Evolutionary conservation across 2,888 invertebrate species (phyloP).

Genomic region (Caenorhabditis macrosperma): DNA sequence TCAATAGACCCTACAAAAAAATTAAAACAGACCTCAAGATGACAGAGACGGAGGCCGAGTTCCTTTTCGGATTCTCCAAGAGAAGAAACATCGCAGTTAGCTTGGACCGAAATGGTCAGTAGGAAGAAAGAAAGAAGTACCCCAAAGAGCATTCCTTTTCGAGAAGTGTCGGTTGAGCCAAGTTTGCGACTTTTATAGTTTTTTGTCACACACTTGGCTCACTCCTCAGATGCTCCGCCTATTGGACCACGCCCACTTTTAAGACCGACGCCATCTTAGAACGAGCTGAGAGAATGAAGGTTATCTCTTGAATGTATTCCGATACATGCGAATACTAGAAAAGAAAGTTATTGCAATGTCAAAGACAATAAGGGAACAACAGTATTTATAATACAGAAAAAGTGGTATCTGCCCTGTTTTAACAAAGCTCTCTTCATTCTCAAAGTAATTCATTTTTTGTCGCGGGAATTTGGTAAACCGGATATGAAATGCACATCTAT

Average conservation of each 20-base stretch:
- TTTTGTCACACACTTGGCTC: slow-evolving; percentile 5
- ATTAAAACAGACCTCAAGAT: slow-evolving; percentile 60
- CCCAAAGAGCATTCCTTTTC: slow-evolving; percentile 51
- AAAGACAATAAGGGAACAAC: too few relatives aligned
- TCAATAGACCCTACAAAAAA: not conserved
- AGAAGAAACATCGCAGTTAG: slow-evolving; percentile 60
- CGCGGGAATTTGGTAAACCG: too few relatives aligned
- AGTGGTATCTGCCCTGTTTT: too few relatives aligned
- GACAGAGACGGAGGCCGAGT: slow-evolving; percentile 61
- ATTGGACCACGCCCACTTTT: slow-evolving; percentile 28
- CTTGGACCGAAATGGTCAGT: slow-evolving; percentile 38
- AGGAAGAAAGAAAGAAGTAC: slow-evolving; percentile 42
- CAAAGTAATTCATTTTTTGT: too few relatives aligned
- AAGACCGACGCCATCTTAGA: not conserved
- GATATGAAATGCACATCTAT: too few relatives aligned
- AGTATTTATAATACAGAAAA: too few relatives aligned
- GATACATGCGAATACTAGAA: too few relatives aligned
- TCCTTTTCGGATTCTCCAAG: slow-evolving; percentile 47
- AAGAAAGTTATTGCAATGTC: too few relatives aligned
- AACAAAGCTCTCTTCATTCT: too few relatives aligned
- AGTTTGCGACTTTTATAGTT: slow-evolving; percentile 16
- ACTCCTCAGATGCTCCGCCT: slow-evolving; percentile 27
- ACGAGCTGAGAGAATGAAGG: not conserved
- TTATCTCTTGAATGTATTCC: too few relatives aligned
- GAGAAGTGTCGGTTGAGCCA: slow-evolving; percentile 34